Conservation (phyloP, 2,113 vertebrate genomes). For the Stomatorhinus ivindoensis region DNA sequence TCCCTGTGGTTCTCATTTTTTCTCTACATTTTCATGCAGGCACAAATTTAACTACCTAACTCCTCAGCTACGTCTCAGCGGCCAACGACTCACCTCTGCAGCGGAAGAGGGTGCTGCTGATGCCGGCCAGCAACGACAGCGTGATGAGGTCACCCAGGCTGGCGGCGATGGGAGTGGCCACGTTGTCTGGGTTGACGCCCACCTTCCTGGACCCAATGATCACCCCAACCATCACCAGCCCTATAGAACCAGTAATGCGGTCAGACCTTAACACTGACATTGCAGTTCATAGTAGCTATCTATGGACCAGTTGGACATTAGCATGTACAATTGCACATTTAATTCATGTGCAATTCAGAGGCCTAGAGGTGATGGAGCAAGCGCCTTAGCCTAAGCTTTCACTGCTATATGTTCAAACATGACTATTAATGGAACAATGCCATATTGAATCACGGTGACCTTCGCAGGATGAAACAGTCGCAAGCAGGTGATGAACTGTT, state of each 20-base stretch:
- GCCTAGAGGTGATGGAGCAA: background rate
- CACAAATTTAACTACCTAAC: too few species aligned
- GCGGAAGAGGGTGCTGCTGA: slow-evolving; percentile 74
- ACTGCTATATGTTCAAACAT: background rate
- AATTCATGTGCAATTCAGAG: background rate
- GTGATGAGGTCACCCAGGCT: slow-evolving; percentile 92
- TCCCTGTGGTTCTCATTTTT: background rate
- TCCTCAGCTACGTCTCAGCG: background rate
- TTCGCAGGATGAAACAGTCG: background rate
- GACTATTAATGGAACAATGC: background rate
- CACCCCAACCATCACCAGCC: slow-evolving; percentile 79
- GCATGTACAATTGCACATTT: background rate
- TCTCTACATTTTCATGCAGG: background rate
- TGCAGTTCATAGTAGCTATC: background rate
- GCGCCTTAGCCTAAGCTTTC: background rate
- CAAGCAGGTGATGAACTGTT: background rate
- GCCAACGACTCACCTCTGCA: slow-evolving; percentile 62
- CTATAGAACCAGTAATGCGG: slow-evolving; percentile 46
- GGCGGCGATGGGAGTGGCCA: slow-evolving; percentile 88
- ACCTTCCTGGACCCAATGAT: slow-evolving; percentile 75
- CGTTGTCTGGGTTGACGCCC: slow-evolving; percentile 90
- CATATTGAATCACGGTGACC: background rate
- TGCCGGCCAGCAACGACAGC: slow-evolving; percentile 72
- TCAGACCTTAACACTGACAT: background rate
- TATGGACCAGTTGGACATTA: background rate